phyloP scores from a whole-genome alignment of 2,888 invertebrate species.

The Halocaridina rubra region DNA sequence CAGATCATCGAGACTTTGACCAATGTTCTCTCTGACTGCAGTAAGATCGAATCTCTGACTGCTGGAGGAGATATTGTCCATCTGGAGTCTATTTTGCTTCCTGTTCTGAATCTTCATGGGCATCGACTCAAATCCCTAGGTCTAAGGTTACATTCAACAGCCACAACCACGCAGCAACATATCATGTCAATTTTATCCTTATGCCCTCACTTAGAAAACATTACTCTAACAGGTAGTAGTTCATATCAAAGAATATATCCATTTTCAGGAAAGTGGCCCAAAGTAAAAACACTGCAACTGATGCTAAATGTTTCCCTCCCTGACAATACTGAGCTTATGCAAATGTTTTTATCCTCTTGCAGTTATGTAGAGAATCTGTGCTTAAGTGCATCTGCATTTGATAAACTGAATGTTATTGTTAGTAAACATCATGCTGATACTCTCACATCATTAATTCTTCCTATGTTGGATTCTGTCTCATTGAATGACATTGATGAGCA shows the following conservation, averaged over 20 bases:
- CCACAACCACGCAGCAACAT: constrained; percentile 38
- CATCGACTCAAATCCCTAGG: constrained; percentile 37
- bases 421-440: constrained; percentile 4
- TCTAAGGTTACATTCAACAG: constrained; percentile 33
- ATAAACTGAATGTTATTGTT: constrained; percentile 22
- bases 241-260: constrained; percentile 1
- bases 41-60: constrained; percentile 45
- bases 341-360: constrained; percentile 41
- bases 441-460: constrained; percentile 24
- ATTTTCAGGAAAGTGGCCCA: constrained; percentile 28
- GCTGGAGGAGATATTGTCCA: constrained; percentile 46
- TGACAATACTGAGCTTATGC: constrained; percentile 44
- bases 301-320: constrained; percentile 25
- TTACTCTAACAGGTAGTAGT: constrained; percentile 31
- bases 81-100: constrained; percentile 40
- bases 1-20: constrained; percentile 45
- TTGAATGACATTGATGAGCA: constrained; percentile 44
- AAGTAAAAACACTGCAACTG: constrained; percentile 34
- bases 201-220: constrained; percentile 28
- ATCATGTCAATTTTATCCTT: constrained; percentile 41
- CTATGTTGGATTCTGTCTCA: constrained; percentile 24
- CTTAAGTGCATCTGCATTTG: constrained; percentile 26
- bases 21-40: constrained; percentile 35
- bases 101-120: constrained; percentile 30
- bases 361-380: constrained; percentile 46